Evolutionary conservation across 2,113 vertebrate species (phyloP).

Genomic region (Embiotoca jacksoni): DNA sequence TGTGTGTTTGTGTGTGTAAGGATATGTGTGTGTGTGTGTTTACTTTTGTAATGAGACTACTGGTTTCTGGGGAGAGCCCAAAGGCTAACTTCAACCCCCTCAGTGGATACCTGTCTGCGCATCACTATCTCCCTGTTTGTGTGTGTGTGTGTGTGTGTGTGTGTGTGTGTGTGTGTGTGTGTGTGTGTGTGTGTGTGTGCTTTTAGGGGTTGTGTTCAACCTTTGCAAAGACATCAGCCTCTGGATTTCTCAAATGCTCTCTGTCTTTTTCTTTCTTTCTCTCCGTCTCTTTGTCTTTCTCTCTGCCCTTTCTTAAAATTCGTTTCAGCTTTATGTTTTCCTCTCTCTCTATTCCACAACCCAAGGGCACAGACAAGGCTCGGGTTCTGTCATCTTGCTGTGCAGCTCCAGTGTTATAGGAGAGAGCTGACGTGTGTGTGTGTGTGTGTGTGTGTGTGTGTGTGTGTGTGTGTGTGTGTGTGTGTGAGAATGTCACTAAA

Average conservation of each 20-base stretch:
- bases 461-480: not conserved
- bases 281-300: not conserved
- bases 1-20: slow-evolving; percentile 32
- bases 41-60: slow-evolving; percentile 74
- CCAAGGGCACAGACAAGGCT: slow-evolving; percentile 44
- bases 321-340: slow-evolving; percentile 22
- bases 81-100: slow-evolving; percentile 77
- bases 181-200: slow-evolving; percentile 24
- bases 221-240: slow-evolving; percentile 25
- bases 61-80: slow-evolving; percentile 77
- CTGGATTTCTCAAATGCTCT: slow-evolving; percentile 20
- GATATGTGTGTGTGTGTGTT: slow-evolving; percentile 61
- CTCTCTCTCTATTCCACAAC: slow-evolving; percentile 17
- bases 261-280: not conserved
- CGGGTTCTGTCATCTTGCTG: slow-evolving; percentile 18
- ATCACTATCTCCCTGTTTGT: slow-evolving; percentile 36
- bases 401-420: slow-evolving; percentile 8
- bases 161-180: slow-evolving; percentile 29
- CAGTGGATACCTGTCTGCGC: slow-evolving; percentile 67
- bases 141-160: slow-evolving; percentile 15
- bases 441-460: not conserved
- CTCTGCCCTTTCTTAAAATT: slow-evolving; percentile 35
- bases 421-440: not conserved
- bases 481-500: not conserved
- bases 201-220: slow-evolving; percentile 17